These are phyloP conservation scores for Vombatus ursinus DNA, from an alignment of 2,113 vertebrate species.

Conservation along the genomic window DNA sequence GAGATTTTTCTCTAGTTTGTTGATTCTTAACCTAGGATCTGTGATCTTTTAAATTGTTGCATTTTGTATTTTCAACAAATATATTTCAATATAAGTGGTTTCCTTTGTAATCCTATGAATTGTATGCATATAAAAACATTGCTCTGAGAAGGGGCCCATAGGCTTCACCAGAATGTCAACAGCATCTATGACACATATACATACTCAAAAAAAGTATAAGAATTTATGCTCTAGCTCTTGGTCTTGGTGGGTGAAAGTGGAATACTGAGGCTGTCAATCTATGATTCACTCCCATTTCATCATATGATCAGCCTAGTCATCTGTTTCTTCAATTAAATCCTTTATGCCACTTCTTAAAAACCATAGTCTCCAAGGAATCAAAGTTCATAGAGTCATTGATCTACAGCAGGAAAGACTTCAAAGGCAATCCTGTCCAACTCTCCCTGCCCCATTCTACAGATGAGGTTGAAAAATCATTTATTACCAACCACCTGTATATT, in stretches of 20 bases:
- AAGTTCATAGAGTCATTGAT: not conserved
- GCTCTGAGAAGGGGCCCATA: not conserved
- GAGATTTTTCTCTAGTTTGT: not conserved
- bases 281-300: not conserved
- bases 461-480: not conserved
- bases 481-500: not conserved
- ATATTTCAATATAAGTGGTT: not conserved
- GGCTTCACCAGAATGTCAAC: not conserved
- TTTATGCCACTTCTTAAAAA: not conserved
- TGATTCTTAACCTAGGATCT: not conserved
- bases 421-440: not conserved
- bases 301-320: not conserved
- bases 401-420: not conserved
- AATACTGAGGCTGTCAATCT: not conserved
- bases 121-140: not conserved
- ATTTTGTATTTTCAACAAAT: not conserved
- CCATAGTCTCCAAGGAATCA: not conserved
- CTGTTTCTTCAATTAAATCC: not conserved
- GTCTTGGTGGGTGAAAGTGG: not conserved
- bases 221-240: not conserved
- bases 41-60: not conserved
- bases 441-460: not conserved
- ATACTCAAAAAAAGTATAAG: not conserved
- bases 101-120: not conserved
- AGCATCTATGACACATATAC: not conserved